phyloP scores from a whole-genome alignment of 1,140 invertebrate genomes.

The Euglossa dilemma region DNA sequence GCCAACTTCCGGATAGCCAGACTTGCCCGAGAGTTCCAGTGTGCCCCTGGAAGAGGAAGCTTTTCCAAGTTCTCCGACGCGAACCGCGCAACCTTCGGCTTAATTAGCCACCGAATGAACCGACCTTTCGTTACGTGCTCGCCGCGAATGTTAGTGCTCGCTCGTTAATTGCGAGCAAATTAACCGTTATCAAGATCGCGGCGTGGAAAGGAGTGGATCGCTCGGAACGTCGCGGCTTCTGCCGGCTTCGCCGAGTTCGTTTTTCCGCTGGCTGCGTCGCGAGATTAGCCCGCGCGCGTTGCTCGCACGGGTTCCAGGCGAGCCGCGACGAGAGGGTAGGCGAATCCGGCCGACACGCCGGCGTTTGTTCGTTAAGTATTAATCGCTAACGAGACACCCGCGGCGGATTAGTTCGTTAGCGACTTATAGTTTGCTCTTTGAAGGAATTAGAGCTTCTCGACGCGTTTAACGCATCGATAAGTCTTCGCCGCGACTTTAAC shows the following conservation, averaged over 20 bases:
- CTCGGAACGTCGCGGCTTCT: not conserved
- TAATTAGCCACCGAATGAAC: not conserved
- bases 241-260: not conserved
- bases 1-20: not conserved
- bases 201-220: not conserved
- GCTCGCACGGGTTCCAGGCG: not conserved
- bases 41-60: not conserved
- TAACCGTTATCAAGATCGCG: not conserved
- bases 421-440: not conserved
- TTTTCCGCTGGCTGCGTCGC: not conserved
- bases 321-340: not conserved
- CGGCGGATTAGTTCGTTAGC: not conserved
- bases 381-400: constrained; percentile 13
- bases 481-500: not conserved
- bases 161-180: constrained; percentile 23
- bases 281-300: not conserved
- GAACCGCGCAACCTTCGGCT: not conserved
- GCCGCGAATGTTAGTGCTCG: constrained; percentile 13
- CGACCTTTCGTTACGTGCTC: constrained; percentile 2
- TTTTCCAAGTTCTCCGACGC: not conserved
- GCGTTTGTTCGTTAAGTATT: not conserved
- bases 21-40: not conserved
- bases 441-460: not conserved
- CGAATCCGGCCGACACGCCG: not conserved
- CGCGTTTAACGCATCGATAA: not conserved